Conservation (phyloP, 2,113 vertebrate genomes). For the Gallinago jamesoni region DNA sequence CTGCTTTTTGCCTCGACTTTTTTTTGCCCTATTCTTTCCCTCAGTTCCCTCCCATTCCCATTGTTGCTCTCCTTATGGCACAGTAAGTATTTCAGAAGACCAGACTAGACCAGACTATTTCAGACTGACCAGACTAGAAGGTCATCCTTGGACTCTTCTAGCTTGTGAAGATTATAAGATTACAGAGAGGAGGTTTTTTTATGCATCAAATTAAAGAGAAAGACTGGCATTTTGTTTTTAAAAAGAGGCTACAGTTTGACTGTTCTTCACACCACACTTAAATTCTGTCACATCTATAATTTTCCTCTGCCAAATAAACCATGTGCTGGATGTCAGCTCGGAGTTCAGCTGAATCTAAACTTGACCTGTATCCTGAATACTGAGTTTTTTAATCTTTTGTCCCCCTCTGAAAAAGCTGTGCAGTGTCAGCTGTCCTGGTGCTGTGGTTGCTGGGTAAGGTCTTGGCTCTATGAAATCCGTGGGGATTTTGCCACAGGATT, state of each 20-base stretch:
- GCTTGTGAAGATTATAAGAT: not conserved
- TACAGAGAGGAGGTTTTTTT: not conserved
- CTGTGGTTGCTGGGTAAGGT: not conserved
- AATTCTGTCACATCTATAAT: not conserved
- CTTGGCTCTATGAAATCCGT: not conserved
- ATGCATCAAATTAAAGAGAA: not conserved
- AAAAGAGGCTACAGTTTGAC: not conserved
- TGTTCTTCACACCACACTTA: not conserved
- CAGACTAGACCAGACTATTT: too few species aligned
- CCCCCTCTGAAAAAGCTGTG: not conserved
- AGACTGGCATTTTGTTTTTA: not conserved
- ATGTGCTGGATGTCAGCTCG: not conserved
- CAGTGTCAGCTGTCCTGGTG: not conserved
- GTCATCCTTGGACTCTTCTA: not conserved
- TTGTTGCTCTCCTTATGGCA: not conserved
- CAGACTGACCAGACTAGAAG: not conserved
- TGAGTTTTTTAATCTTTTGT: not conserved
- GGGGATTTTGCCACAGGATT: not conserved
- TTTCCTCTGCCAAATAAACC: constrained; percentile 14
- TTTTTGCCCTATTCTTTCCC: not conserved
- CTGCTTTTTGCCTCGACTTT: not conserved
- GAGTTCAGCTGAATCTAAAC: not conserved
- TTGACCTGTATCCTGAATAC: not conserved
- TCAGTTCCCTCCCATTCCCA: not conserved
- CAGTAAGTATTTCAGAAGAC: not conserved